These are phyloP conservation scores for Sebastes kiyomatsui DNA, from an alignment of 2,797 vertebrate genomes.

Conservation along the genomic window DNA sequence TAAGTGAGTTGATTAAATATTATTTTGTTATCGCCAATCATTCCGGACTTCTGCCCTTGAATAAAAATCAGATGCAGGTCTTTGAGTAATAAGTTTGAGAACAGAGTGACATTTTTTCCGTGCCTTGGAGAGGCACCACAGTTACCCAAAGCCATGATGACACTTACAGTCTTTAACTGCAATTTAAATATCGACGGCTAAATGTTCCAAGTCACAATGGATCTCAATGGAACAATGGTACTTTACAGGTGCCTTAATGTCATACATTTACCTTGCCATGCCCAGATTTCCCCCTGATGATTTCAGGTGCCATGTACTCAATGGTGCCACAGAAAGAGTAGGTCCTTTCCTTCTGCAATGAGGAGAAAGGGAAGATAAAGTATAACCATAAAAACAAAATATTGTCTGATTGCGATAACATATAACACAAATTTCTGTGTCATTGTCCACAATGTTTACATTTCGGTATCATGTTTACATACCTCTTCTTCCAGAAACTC, in stretches of 20 bases:
- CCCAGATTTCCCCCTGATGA: slow-evolving; percentile 90
- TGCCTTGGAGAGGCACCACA: not conserved
- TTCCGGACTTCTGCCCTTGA: no score
- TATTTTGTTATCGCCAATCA: no score
- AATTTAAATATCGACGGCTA: not conserved
- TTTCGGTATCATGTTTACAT: not conserved
- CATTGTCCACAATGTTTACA: not conserved
- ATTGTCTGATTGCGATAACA: not conserved
- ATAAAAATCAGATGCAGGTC: no score
- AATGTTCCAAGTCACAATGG: not conserved
- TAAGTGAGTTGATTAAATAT: no score
- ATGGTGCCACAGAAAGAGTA: slow-evolving; percentile 96
- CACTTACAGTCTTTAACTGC: not conserved
- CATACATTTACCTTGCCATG: slow-evolving; percentile 88
- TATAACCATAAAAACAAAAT: not conserved
- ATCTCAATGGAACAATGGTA: not conserved
- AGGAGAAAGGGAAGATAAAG: not conserved
- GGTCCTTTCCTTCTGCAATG: slow-evolving; percentile 88
- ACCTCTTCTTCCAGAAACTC: slow-evolving; percentile 93
- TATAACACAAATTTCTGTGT: not conserved
- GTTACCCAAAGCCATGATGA: not conserved
- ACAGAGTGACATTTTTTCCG: not conserved
- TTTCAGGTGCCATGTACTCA: slow-evolving; percentile 98
- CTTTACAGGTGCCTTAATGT: not conserved
- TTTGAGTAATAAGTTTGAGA: not conserved